A percentile compares a stretch with the other conserved stretches of the same genome.
Evolutionary conservation across 2,888 invertebrate genomes (phyloP).

Genomic region (Mechanitis messenoides): DNA sequence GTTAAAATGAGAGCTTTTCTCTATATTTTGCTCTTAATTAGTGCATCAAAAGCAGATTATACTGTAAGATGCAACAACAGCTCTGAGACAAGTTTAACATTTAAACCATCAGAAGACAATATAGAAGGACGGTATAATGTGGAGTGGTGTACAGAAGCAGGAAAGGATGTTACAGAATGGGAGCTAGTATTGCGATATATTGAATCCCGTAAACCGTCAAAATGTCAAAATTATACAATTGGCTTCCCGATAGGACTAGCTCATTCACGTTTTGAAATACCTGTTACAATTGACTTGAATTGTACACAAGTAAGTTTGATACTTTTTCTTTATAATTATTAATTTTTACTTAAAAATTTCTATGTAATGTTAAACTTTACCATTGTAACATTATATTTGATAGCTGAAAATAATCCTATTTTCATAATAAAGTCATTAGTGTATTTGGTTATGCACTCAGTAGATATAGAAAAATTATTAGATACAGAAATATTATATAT

Average conservation of each 20-base stretch:
- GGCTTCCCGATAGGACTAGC: conserved; percentile 20
- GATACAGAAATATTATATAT: no score
- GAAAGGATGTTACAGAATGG: conserved; percentile 37
- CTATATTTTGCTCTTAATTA: conserved; percentile 31
- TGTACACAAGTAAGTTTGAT: conserved; percentile 47
- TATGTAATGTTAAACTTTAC: no score
- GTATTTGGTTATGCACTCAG: no score
- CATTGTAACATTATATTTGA: no score
- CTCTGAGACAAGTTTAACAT: conserved; percentile 27
- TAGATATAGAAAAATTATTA: no score
- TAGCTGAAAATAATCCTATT: no score
- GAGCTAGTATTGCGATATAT: conserved; percentile 32
- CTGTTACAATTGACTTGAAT: conserved; percentile 28
- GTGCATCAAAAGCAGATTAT: conserved; percentile 26
- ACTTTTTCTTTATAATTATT: neutral
- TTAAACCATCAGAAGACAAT: conserved; percentile 36
- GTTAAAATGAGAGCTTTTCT: conserved; percentile 36
- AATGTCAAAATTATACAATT: conserved; percentile 19
- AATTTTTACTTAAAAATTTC: no score
- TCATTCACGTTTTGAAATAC: conserved; percentile 25
- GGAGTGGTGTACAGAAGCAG: conserved; percentile 41
- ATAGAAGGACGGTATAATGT: conserved; percentile 46
- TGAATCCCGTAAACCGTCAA: conserved; percentile 6
- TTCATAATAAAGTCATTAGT: neutral
- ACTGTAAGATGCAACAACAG: conserved; percentile 38